These are phyloP conservation scores for Leptothorax acervorum DNA, from an alignment of 2,888 invertebrate species.

Conservation along the genomic window DNA sequence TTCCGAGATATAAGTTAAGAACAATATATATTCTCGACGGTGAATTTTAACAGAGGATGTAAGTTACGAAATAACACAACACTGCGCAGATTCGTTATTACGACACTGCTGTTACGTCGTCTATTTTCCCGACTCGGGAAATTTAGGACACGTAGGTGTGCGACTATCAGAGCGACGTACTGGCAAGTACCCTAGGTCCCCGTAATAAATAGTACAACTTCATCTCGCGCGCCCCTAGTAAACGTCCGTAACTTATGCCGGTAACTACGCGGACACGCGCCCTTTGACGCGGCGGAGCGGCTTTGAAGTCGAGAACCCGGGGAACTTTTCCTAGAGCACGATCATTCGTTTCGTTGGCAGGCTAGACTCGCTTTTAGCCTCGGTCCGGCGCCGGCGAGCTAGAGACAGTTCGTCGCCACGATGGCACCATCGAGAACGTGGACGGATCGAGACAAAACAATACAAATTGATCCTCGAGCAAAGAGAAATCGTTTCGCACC, in stretches of 20 bases:
- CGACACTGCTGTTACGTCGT: conserved; percentile 9
- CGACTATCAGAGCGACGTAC: conserved; percentile 43
- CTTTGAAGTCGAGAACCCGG: conserved; percentile 61
- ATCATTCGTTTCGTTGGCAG: conserved; percentile 68
- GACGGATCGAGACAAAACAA: conserved; percentile 6
- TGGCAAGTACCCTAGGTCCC: conserved; percentile 13
- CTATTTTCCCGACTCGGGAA: conserved; percentile 16
- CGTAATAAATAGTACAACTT: conserved; percentile 64
- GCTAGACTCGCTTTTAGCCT: conserved; percentile 60
- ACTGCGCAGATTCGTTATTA: conserved; percentile 15
- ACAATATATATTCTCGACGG: not conserved
- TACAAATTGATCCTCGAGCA: conserved; percentile 47
- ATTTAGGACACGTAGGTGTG: conserved; percentile 44
- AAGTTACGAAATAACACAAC: not conserved
- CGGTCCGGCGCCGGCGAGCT: not conserved
- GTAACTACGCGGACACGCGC: conserved; percentile 56
- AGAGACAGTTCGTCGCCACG: conserved; percentile 37
- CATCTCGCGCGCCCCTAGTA: conserved; percentile 43
- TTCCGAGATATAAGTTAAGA: not conserved
- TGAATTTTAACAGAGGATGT: not conserved
- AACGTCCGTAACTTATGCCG: conserved; percentile 61
- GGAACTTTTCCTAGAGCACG: conserved; percentile 47
- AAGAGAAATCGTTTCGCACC: conserved; percentile 5
- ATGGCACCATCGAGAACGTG: conserved; percentile 1
- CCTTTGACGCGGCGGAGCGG: conserved; percentile 53